A percentile compares a stretch with the other conserved stretches of the same genome.
Evolutionary conservation across 2,888 invertebrate genomes (phyloP).

Genomic region (Drosophila monieri): DNA sequence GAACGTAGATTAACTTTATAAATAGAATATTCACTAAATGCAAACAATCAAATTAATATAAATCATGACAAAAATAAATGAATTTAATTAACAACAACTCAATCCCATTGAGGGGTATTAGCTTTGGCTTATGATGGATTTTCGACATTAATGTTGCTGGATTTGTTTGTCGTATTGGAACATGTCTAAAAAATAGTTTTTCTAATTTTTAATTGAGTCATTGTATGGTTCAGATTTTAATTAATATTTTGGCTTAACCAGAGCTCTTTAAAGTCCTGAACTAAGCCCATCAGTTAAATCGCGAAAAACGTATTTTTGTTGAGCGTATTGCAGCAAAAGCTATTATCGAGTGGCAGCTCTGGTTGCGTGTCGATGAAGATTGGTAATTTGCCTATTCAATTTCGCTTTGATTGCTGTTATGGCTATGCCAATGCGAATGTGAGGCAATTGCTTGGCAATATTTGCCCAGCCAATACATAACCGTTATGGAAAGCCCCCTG

Average conservation of each 20-base stretch:
- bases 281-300: neutral
- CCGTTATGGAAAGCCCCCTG: conserved; percentile 51
- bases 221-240: neutral
- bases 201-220: neutral
- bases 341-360: neutral
- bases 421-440: conserved; percentile 39
- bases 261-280: neutral
- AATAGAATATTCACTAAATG: conserved; percentile 22
- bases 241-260: neutral
- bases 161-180: conserved; percentile 21
- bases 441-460: conserved; percentile 48
- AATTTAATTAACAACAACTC: conserved; percentile 13
- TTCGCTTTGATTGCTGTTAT: conserved; percentile 54
- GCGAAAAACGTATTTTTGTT: neutral
- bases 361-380: conserved; percentile 24
- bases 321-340: neutral
- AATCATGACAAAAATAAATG: conserved; percentile 17
- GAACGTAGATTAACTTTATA: conserved; percentile 27
- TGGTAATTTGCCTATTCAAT: conserved; percentile 55
- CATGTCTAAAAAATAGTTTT: neutral
- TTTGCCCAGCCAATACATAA: conserved; percentile 64
- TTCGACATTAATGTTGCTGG: conserved; percentile 19
- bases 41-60: conserved; percentile 47
- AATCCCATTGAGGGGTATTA: conserved; percentile 10
- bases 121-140: conserved; percentile 23